These are phyloP conservation scores for Chrysolophus pictus DNA, from an alignment of 2,797 vertebrate species.

Conservation along the genomic window DNA sequence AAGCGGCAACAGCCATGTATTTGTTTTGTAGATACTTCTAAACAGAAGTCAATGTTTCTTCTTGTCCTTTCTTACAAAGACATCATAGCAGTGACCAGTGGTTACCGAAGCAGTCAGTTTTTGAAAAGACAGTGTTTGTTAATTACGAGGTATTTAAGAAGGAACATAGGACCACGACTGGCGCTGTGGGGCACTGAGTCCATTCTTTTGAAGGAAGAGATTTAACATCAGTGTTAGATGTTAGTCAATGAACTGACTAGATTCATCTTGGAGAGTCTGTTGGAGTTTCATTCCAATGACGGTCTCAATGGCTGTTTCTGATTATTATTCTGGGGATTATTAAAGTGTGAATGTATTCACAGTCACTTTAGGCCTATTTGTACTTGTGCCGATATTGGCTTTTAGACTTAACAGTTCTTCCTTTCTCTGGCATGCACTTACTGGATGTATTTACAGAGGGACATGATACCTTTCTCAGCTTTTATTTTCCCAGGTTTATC, in stretches of 20 bases:
- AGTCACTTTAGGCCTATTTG: not conserved
- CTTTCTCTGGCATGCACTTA: not conserved
- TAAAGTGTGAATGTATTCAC: not conserved
- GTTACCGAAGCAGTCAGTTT: not conserved
- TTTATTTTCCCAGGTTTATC: not conserved
- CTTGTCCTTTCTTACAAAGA: not conserved
- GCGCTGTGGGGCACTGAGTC: fast-evolving
- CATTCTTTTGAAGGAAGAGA: not conserved
- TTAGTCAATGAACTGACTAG: not conserved
- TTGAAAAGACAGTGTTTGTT: not conserved
- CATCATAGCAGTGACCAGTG: not conserved
- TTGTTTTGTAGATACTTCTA: not conserved
- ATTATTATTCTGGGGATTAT: not conserved
- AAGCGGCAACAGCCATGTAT: not conserved
- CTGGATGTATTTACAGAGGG: not conserved
- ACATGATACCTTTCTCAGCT: not conserved
- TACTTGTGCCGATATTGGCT: not conserved
- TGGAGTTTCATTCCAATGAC: not conserved
- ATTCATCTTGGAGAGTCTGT: not conserved
- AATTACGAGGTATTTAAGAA: not conserved
- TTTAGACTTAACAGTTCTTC: not conserved
- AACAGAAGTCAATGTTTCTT: not conserved
- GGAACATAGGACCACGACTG: not conserved
- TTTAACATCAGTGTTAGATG: not conserved
- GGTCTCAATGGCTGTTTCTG: not conserved